phyloP scores from a whole-genome alignment of 2,888 invertebrate species.

The Micoletzkya japonica region DNA sequence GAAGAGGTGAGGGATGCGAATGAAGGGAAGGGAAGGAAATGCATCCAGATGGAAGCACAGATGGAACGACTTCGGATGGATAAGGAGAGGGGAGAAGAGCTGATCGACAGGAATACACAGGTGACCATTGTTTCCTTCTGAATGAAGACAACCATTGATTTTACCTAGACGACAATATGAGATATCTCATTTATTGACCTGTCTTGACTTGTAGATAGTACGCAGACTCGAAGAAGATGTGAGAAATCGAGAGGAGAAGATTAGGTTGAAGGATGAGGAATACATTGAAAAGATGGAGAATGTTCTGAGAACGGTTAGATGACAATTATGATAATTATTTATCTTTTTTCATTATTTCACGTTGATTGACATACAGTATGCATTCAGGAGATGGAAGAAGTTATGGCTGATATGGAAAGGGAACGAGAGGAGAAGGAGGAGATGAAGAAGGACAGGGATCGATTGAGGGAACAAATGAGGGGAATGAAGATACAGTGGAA shows the following conservation, averaged over 20 bases:
- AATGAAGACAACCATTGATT: conserved; percentile 10
- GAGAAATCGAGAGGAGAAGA: no score
- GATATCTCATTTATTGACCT: neutral
- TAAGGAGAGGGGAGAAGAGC: conserved; percentile 11
- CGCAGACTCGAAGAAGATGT: neutral
- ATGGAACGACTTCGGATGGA: neutral
- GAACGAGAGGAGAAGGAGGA: conserved; percentile 12
- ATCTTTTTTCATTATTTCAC: no score
- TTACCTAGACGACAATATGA: neutral
- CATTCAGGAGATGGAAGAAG: conserved; percentile 14
- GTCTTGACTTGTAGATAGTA: conserved; percentile 11
- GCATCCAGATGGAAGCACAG: neutral
- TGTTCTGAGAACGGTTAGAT: no score
- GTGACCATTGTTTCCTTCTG: neutral
- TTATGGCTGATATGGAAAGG: conserved; percentile 5
- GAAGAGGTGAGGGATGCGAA: conserved; percentile 14
- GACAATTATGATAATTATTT: no score
- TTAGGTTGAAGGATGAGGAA: no score
- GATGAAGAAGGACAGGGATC: neutral
- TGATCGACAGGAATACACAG: conserved; percentile 10
- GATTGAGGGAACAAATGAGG: conserved; percentile 25
- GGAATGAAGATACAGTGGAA: neutral
- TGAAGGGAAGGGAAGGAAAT: neutral
- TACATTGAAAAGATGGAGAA: no score
- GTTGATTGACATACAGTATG: neutral